A percentile compares a stretch with the other conserved stretches of the same genome.
These are phyloP conservation scores for Phaedon cochleariae DNA, from an alignment of 2,888 invertebrate genomes.

Conservation along the genomic window DNA sequence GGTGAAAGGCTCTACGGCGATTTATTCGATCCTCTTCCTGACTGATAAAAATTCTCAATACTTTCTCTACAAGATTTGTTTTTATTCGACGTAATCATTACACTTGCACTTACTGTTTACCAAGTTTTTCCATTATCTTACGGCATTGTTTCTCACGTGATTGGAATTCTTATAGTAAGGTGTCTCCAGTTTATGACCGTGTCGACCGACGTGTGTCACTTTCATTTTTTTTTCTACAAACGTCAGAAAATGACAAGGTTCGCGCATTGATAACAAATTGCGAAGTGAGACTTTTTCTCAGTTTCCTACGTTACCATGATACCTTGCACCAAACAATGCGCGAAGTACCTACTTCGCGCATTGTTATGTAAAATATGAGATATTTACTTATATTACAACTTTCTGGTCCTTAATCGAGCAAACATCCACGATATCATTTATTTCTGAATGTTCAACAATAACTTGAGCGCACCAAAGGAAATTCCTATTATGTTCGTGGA, in stretches of 20 bases:
- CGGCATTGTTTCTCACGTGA: neutral
- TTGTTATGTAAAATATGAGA: no score
- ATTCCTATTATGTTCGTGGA: no score
- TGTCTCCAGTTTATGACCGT: neutral
- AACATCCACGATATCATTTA: no score
- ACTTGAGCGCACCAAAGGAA: no score
- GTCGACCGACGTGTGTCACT: neutral
- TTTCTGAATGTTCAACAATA: no score
- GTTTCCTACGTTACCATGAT: no score
- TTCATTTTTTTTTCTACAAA: neutral
- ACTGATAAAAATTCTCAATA: slow-evolving; percentile 21
- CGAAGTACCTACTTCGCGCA: no score
- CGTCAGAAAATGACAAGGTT: neutral
- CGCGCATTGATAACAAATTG: no score
- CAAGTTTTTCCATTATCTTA: neutral
- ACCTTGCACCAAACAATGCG: no score
- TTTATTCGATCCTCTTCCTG: slow-evolving; percentile 12
- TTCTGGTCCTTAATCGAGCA: no score
- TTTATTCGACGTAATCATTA: slow-evolving; percentile 15
- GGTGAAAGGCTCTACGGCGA: slow-evolving; percentile 23
- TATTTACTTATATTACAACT: no score
- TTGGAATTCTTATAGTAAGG: neutral
- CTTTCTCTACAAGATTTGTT: slow-evolving; percentile 29
- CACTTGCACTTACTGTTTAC: neutral
- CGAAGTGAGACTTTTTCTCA: no score